A percentile compares a stretch with the other conserved stretches of the same genome.
Conservation (phyloP, 2,113 vertebrate species). For the Coracopsis vasa region DNA sequence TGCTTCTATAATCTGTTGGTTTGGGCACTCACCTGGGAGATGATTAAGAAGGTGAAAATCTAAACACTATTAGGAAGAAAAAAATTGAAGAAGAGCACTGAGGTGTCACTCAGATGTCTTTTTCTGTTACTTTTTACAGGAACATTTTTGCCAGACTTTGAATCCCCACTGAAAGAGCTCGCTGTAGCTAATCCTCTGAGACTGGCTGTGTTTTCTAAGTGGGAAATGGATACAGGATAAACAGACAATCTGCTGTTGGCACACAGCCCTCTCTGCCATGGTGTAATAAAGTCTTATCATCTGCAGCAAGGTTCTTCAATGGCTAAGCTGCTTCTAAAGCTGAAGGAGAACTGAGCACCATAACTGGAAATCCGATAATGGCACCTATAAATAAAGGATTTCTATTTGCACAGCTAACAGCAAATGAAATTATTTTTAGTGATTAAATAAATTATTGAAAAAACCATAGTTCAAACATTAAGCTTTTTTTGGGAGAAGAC, state of each 20-base stretch:
- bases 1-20: neutral
- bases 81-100: neutral
- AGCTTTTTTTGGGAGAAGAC: neutral
- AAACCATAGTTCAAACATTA: rapidly evolving
- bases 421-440: neutral
- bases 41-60: slow-evolving; percentile 57
- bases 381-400: neutral
- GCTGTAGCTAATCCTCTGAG: slow-evolving; percentile 61
- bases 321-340: slow-evolving; percentile 1
- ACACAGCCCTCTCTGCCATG: slow-evolving; percentile 25
- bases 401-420: neutral
- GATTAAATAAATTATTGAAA: neutral
- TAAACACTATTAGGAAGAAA: slow-evolving; percentile 25
- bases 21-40: slow-evolving; percentile 54
- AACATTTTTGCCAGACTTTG: neutral
- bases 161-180: slow-evolving; percentile 37
- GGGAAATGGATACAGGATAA: slow-evolving; percentile 68
- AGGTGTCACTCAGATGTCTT: slow-evolving; percentile 46
- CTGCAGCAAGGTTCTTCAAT: neutral
- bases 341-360: neutral
- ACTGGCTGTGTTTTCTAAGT: slow-evolving; percentile 59
- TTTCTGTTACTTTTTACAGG: neutral
- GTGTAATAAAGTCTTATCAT: slow-evolving; percentile 34
- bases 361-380: neutral
- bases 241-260: slow-evolving; percentile 70